A percentile compares a stretch with the other conserved stretches of the same genome.
Evolutionary conservation across 2,888 invertebrate genomes (phyloP).

Genomic region (Ormyrus labotus): DNA sequence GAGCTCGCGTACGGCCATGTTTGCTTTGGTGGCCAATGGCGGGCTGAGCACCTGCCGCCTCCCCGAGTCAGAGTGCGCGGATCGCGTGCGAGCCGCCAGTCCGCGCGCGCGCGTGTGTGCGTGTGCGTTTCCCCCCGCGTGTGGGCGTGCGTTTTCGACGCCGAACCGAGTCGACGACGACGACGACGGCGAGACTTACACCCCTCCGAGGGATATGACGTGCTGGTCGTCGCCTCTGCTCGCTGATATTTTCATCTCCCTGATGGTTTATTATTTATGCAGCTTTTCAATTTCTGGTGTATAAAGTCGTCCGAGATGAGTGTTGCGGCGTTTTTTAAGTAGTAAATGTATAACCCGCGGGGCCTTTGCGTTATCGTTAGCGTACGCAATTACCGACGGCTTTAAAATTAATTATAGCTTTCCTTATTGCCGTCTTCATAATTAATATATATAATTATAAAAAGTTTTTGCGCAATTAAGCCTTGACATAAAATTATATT

Average conservation of each 20-base stretch:
- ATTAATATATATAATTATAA: not conserved
- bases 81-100: constrained; percentile 37
- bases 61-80: constrained; percentile 21
- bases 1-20: constrained; percentile 70
- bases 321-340: no score
- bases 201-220: not conserved
- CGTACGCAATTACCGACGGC: no score
- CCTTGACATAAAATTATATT: not conserved
- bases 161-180: not conserved
- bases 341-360: no score
- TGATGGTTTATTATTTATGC: no score
- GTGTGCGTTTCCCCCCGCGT: not conserved
- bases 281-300: no score
- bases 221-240: not conserved
- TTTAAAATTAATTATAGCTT: not conserved
- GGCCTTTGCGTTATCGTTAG: no score
- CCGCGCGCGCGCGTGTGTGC: not conserved
- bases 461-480: not conserved
- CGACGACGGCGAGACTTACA: not conserved
- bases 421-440: no score
- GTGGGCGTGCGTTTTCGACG: constrained; percentile 45
- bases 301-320: no score
- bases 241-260: no score
- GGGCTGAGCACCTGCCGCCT: constrained; percentile 74
- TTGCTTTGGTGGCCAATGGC: constrained; percentile 75